phyloP scores from a whole-genome alignment of 2,113 vertebrate species.

The Nibea coibor region DNA sequence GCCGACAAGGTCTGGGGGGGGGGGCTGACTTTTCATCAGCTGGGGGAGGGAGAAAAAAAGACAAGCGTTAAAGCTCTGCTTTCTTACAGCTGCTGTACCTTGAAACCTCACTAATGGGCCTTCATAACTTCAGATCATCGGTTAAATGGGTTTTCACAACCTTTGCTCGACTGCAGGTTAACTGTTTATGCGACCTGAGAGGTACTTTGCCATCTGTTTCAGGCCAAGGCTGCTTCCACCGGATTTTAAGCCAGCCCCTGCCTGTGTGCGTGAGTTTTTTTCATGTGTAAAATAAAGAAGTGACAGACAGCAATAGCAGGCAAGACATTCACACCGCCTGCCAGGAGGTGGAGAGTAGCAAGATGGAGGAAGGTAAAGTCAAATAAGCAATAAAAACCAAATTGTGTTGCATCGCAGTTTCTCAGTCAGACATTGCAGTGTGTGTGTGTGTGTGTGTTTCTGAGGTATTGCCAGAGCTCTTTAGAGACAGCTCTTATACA shows the following conservation, averaged over 20 bases:
- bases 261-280: background rate
- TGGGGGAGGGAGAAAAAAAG: background rate
- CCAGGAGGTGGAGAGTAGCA: conserved; percentile 18
- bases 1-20: conserved; percentile 28
- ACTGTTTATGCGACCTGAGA: conserved; percentile 29
- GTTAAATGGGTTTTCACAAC: conserved; percentile 30
- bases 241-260: conserved; percentile 4
- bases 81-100: background rate
- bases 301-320: conserved; percentile 11
- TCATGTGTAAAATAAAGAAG: conserved; percentile 23
- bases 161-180: conserved; percentile 22
- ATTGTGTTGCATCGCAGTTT: conserved; percentile 16
- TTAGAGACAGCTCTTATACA: conserved; percentile 57
- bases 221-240: background rate
- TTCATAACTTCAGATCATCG: conserved; percentile 10
- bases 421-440: conserved; percentile 25
- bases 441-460: conserved; percentile 26
- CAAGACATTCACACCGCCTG: conserved; percentile 11
- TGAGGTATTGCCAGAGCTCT: conserved; percentile 55
- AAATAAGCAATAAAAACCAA: conserved; percentile 51
- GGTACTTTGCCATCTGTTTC: conserved; percentile 21
- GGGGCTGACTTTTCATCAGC: conserved; percentile 46
- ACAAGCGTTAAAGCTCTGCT: background rate
- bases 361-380: conserved; percentile 41
- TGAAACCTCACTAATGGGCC: conserved; percentile 1